A percentile compares a stretch with the other conserved stretches of the same genome.
Conservation (phyloP, 2,797 vertebrate species). For the Pangasius djambal region DNA sequence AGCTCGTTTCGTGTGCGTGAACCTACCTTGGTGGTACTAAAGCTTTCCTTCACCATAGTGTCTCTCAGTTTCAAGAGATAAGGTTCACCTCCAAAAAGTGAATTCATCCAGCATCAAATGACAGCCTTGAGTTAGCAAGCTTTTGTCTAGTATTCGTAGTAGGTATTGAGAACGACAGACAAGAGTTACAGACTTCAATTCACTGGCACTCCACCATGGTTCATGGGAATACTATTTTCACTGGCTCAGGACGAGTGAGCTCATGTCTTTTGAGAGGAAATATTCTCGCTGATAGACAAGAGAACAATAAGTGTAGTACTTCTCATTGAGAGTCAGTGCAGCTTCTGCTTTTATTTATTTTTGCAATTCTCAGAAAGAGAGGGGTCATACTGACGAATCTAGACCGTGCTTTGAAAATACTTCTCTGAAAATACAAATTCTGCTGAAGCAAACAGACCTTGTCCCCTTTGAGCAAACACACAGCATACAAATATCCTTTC, state of each 20-base stretch:
- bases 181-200: not conserved
- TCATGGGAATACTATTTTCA: not conserved
- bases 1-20: not conserved
- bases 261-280: not conserved
- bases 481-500: not conserved
- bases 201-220: not conserved
- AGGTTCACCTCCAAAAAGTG: not conserved
- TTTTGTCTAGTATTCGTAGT: not conserved
- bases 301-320: not conserved
- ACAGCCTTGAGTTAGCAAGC: no score
- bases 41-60: not conserved
- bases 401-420: no score
- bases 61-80: no score
- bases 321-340: not conserved
- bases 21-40: not conserved
- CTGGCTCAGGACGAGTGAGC: not conserved
- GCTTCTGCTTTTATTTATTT: not conserved
- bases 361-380: not conserved
- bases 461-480: not conserved
- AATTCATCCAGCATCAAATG: not conserved
- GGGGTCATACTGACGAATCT: no score
- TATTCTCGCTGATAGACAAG: not conserved
- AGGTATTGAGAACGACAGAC: not conserved
- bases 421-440: not conserved
- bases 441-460: not conserved